Conservation (phyloP, 2,888 invertebrate genomes). For the Drosophila suboccidentalis region DNA sequence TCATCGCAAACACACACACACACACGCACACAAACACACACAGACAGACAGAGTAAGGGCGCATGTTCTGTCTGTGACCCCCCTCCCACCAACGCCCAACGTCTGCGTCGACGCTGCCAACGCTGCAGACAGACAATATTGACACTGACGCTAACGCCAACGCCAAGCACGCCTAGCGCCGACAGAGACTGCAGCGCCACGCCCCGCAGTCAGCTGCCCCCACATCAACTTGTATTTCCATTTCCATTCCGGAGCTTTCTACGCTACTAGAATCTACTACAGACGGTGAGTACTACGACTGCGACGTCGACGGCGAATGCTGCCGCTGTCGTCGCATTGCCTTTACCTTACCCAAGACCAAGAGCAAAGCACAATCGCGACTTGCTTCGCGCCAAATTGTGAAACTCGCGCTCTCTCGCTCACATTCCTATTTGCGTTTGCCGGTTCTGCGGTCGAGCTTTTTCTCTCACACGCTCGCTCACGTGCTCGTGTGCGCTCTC, state of each 20-base stretch:
- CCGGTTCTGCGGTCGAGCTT: conserved; percentile 25
- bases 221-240: conserved; percentile 1
- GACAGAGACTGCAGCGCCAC: conserved; percentile 30
- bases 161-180: conserved; percentile 5
- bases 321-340: conserved; percentile 11
- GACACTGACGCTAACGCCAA: conserved; percentile 19
- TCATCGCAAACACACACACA: conserved; percentile 9
- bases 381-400: conserved; percentile 46
- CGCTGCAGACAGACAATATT: conserved; percentile 34
- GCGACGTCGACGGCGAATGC: conserved; percentile 2
- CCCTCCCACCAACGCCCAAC: conserved; percentile 1
- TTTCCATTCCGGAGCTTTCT: conserved; percentile 3
- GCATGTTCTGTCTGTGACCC: conserved; percentile 25
- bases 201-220: conserved; percentile 24
- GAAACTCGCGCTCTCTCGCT: conserved; percentile 10
- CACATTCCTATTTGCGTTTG: neutral
- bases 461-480: conserved; percentile 4
- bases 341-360: conserved; percentile 33
- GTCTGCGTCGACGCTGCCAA: conserved; percentile 6
- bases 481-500: conserved; percentile 11
- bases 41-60: conserved; percentile 22
- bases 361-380: conserved; percentile 5
- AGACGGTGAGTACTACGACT: conserved; percentile 23
- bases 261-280: conserved; percentile 16
- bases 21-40: conserved; percentile 1